Conservation (phyloP, 1,140 invertebrate species). For the Drosophila sproati region DNA sequence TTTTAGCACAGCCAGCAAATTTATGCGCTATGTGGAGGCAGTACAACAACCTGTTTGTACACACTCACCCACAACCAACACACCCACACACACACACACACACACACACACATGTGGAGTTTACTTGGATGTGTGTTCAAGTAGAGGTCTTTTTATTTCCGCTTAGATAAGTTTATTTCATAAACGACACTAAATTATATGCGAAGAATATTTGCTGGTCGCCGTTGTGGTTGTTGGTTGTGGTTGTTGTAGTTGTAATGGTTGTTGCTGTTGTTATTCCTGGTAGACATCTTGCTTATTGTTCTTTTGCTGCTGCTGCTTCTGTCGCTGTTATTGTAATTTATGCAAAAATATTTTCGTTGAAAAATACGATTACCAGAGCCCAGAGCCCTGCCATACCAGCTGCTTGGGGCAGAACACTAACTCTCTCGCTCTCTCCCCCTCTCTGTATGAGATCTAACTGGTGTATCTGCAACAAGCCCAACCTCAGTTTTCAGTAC, state of each 20-base stretch:
- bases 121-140: slow-evolving; percentile 9
- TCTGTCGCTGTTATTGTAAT: slow-evolving; percentile 72
- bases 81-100: slow-evolving; percentile 5
- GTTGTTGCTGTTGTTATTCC: slow-evolving; percentile 50
- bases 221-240: too few species aligned
- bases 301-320: slow-evolving; percentile 54
- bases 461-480: slow-evolving; percentile 11
- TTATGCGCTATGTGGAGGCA: slow-evolving; percentile 61
- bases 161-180: slow-evolving; percentile 83
- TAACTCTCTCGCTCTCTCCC: background rate
- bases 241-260: too few species aligned
- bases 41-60: slow-evolving; percentile 70
- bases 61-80: slow-evolving; percentile 46
- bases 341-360: slow-evolving; percentile 82
- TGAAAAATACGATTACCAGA: slow-evolving; percentile 66
- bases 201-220: slow-evolving; percentile 61
- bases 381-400: slow-evolving; percentile 18
- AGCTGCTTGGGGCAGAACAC: slow-evolving; percentile 39
- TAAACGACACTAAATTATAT: slow-evolving; percentile 83
- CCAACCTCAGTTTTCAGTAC: slow-evolving; percentile 3
- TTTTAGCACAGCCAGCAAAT: slow-evolving; percentile 63
- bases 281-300: slow-evolving; percentile 81
- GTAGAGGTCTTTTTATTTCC: slow-evolving; percentile 70
- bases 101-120: slow-evolving; percentile 7
- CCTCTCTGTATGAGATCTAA: slow-evolving; percentile 2